Percentiles rank a stretch among this genome's conserved stretches.
These are phyloP conservation scores for Diploptera punctata DNA, from an alignment of 2,888 invertebrate species.

Conservation along the genomic window DNA sequence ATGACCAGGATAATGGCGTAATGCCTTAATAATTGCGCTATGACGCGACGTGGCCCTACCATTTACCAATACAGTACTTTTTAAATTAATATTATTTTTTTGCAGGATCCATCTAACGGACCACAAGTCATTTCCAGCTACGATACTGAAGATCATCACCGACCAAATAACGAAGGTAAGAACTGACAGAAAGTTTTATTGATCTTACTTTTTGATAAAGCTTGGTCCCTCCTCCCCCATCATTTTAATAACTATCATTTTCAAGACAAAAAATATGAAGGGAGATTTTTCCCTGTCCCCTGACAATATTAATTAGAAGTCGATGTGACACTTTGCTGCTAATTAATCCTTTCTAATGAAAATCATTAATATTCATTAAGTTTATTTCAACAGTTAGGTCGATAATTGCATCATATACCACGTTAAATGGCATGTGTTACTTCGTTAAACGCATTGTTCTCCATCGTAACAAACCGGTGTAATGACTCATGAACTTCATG, in stretches of 20 bases:
- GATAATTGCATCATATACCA: not conserved
- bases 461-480: too few relatives aligned
- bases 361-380: not conserved
- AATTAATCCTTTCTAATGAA: constrained; percentile 12
- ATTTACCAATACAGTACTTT: too few relatives aligned
- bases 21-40: too few relatives aligned
- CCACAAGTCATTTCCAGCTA: not conserved
- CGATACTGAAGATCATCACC: not conserved
- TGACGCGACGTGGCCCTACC: too few relatives aligned
- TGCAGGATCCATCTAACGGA: not conserved
- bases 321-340: constrained; percentile 1
- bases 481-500: too few relatives aligned
- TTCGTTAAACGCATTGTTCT: too few relatives aligned
- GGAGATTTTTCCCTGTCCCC: not conserved
- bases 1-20: too few relatives aligned
- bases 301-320: constrained; percentile 1
- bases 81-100: not conserved
- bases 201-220: too few relatives aligned
- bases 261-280: not conserved
- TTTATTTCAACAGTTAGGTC: not conserved
- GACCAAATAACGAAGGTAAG: constrained; percentile 15
- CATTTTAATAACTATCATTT: not conserved
- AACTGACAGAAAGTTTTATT: not conserved
- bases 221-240: too few relatives aligned
- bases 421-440: not conserved